phyloP scores from a whole-genome alignment of 2,797 vertebrate species.

The Lagodon rhomboides region DNA sequence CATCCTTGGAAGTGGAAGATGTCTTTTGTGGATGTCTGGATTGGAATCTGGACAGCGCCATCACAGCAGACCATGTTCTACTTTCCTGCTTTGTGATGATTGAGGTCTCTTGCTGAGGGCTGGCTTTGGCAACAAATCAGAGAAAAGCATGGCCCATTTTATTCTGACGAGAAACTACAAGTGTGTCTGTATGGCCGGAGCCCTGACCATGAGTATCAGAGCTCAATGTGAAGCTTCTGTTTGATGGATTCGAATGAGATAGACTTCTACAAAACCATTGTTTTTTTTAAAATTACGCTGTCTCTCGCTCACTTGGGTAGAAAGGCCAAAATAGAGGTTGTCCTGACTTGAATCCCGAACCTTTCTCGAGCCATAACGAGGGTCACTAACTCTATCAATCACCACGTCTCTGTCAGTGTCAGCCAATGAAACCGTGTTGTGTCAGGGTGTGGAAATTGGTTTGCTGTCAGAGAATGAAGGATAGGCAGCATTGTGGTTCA shows the following conservation, averaged over 20 bases:
- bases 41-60: conserved; percentile 2
- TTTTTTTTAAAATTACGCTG: background rate
- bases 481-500: conserved; percentile 9
- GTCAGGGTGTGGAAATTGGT: conserved; percentile 26
- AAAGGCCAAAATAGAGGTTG: background rate
- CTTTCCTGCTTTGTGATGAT: conserved; percentile 29
- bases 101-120: conserved; percentile 9
- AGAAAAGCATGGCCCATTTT: conserved; percentile 27
- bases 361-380: conserved; percentile 7
- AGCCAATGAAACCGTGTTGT: conserved; percentile 1
- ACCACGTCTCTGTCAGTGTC: conserved; percentile 18
- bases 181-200: background rate
- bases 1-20: background rate
- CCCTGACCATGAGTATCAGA: background rate
- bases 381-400: conserved; percentile 10
- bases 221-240: background rate
- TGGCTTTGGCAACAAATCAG: conserved; percentile 25
- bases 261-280: background rate
- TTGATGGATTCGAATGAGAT: conserved; percentile 1
- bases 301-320: background rate
- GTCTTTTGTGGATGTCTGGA: conserved; percentile 18
- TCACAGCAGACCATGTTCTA: conserved; percentile 13
- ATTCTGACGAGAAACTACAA: background rate
- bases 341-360: background rate
- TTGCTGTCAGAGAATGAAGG: conserved; percentile 27